Percentiles rank a stretch among this genome's conserved stretches.
These are phyloP conservation scores for Drosophila borborema DNA, from an alignment of 2,888 invertebrate species.

Conservation along the genomic window DNA sequence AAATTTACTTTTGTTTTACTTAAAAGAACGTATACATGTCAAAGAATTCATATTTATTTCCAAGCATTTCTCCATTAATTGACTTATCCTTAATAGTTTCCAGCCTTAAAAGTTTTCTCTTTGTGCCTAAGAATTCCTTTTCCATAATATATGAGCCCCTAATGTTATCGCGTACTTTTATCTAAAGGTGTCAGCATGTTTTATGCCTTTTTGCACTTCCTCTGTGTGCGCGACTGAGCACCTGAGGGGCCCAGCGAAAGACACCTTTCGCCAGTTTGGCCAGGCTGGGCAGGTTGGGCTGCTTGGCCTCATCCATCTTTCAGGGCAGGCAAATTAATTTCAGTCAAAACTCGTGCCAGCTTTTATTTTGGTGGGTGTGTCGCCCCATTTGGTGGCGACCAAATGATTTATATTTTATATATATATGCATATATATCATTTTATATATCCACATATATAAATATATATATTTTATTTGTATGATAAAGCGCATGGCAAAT, in stretches of 20 bases:
- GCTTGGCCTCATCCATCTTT: constrained; percentile 52
- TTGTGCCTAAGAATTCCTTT: background rate
- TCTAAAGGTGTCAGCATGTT: constrained; percentile 63
- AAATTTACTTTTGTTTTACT: background rate
- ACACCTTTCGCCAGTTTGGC: constrained; percentile 52
- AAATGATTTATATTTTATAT: constrained; percentile 66
- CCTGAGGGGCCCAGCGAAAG: constrained; percentile 34
- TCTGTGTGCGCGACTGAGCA: constrained; percentile 8
- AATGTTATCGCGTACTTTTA: constrained; percentile 33
- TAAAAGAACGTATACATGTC: background rate
- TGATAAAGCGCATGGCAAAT: constrained; percentile 44
- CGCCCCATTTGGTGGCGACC: constrained; percentile 41
- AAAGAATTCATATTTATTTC: background rate
- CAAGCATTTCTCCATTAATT: background rate
- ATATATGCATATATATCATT: constrained; percentile 23
- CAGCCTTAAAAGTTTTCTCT: background rate
- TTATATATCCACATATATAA: constrained; percentile 1
- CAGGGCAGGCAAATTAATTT: constrained; percentile 75
- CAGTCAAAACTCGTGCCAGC: constrained; percentile 61
- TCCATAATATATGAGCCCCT: constrained; percentile 23
- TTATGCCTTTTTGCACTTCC: constrained; percentile 67
- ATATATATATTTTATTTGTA: background rate
- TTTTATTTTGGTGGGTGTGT: constrained; percentile 55
- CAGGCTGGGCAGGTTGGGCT: background rate
- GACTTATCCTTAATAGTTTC: background rate